These are phyloP conservation scores for Meloidogyne hapla DNA, from an alignment of 1,140 invertebrate species.

Conservation along the genomic window DNA sequence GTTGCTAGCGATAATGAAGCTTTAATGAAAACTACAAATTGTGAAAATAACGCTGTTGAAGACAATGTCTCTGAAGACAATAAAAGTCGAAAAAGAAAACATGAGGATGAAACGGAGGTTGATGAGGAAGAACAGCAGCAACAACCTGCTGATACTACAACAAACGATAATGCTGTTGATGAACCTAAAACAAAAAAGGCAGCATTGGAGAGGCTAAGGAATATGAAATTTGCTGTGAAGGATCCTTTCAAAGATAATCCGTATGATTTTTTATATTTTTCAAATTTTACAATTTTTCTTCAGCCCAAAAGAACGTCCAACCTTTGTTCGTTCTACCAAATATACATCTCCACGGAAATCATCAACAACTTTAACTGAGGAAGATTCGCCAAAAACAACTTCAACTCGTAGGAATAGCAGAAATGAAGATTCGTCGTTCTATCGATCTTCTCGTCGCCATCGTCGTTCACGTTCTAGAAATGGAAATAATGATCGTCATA, in stretches of 20 bases:
- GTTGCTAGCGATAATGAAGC: neutral
- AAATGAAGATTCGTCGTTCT: slow-evolving; percentile 6
- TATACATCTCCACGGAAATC: neutral
- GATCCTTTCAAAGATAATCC: slow-evolving; percentile 27
- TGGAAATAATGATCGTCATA: slow-evolving; percentile 11
- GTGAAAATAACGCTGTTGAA: neutral
- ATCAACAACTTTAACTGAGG: neutral
- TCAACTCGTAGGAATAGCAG: neutral
- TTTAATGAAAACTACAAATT: neutral
- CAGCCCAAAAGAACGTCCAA: slow-evolving; percentile 9
- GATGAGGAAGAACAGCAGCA: neutral
- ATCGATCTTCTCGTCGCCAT: neutral
- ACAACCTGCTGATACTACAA: neutral
- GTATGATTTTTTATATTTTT: slow-evolving; percentile 12
- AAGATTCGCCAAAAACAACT: neutral
- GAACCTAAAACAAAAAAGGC: slow-evolving; percentile 28
- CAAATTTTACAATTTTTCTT: neutral
- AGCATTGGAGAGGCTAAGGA: slow-evolving; percentile 20
- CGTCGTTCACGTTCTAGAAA: slow-evolving; percentile 12
- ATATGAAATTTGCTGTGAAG: slow-evolving; percentile 24
- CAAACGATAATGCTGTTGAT: neutral
- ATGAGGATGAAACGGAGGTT: neutral
- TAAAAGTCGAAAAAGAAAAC: neutral
- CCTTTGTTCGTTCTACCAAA: slow-evolving; percentile 3
- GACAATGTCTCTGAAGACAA: neutral